Base-by-base conservation (phyloP, 2,113 vertebrate species). In the Brienomyrus longianalis region DNA sequence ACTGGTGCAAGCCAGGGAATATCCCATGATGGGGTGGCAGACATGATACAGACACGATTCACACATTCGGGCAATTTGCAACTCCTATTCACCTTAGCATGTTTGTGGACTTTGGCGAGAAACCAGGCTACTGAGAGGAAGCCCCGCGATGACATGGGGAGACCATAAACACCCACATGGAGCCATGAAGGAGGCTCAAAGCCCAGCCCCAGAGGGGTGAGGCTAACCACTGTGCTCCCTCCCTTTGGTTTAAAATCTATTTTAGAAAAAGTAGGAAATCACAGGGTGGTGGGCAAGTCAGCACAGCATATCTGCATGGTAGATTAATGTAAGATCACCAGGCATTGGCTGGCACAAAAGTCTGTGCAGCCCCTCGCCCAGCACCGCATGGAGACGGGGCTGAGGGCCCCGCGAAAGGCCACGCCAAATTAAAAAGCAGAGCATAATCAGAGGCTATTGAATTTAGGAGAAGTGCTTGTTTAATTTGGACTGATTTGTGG, bases 291-390 rank as follows among this genome's bases (percentile, higher is more conserved):
- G 9, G 90, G 91, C 90, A 87, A 88, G 66, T 91, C 90, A 87
- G 90, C 89, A 88, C 90, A 91, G 92, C 90, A 88, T 89, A 91
- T 92, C 86, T 90, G 89, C 89, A 80, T 50, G 86, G 89, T 86
- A 91, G 91, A 93, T 93, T 94, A 92, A 91, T 83, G 89, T 74
- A 88, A 92, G 45, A 90, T 90, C 89, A 90, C 90, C 91, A 92
- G 77, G 90, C 91, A 92, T 92, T 90, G 88, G 91, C 94, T 91
- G 90, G 85, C 89, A 90, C 93, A 83, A 90, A 77, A 92, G 90
- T 9, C 90, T 83, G 88, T 5, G 13, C 39, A 90, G 27, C 59
- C 91, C 84, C 59, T 39, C 21, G 47, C 66, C 89, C 93, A 86
- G 74, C 27, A 59, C 43, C 89, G 77, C 66, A 88, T 83, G 59